Base-by-base conservation (phyloP, 2,113 vertebrate species). In the Syrmaticus mikado region DNA sequence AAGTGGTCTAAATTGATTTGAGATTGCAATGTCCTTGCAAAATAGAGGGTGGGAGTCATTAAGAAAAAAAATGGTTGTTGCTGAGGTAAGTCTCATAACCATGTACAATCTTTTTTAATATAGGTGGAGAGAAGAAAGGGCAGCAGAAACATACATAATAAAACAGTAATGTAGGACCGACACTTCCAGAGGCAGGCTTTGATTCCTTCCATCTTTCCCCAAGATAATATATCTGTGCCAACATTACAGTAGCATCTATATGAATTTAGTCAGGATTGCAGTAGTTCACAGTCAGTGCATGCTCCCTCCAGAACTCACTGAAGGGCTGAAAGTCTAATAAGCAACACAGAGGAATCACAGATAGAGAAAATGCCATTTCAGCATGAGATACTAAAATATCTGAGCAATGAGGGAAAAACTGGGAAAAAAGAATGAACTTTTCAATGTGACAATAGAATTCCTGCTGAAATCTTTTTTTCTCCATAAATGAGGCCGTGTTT, bases 131-230 rank as follows among this genome's bases (percentile, higher is more conserved):
- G 40, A 80, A 92, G 77, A 80, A 81, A 46, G 27, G 48, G 73
- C 77, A 82, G 55, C 52, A 80, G 64, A 89, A 90, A 60, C 38
- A 41, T 20, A 27, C 11, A 16, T 72, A 43, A 76, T 68, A 76
- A 72, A 82, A 19, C 21, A 65, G 50, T 73, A 43, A 41, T 50
- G 28, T 50, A 85, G 38, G 74, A 85, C 48, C 76, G 82, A 64
- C 58, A 19, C 24, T 87, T 84, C 60, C 10, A n/a, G 81, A 68
- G 72, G 30, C 70, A 92, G 83, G 48, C 52, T 89, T 92, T 13
- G 50, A 81, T 82, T 87, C 66, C 40, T 92, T 89, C 82, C 65
- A 64, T 85, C 73, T 65, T 92, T 87, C 21, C 62, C 53, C 66
- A 52, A 66, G 46, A 32, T 60, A 71, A 81, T 43, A 5, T 17